phyloP scores from a whole-genome alignment of 2,888 invertebrate genomes.

The Apotomis capreana region DNA sequence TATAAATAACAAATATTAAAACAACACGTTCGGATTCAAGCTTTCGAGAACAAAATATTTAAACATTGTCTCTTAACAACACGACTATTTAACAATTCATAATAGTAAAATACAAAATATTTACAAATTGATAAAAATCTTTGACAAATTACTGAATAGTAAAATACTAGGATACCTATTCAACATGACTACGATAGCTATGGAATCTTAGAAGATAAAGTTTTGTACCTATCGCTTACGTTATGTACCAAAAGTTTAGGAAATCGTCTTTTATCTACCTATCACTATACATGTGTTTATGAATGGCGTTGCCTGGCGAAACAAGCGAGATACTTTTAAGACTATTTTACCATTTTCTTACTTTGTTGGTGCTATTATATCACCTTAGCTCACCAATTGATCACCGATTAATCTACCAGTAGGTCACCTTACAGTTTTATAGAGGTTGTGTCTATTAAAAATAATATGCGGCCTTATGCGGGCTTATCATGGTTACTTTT shows the following conservation, averaged over 20 bases:
- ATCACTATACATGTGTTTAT: constrained; percentile 19
- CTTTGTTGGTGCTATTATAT: not conserved
- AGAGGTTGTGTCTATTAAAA: too few relatives aligned
- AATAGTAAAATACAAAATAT: constrained; percentile 40
- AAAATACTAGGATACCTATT: constrained; percentile 34
- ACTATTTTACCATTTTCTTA: not conserved
- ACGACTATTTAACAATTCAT: constrained; percentile 37
- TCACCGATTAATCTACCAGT: not conserved
- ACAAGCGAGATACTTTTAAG: constrained; percentile 7
- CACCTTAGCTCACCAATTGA: not conserved
- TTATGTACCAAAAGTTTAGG: constrained; percentile 35
- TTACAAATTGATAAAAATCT: constrained; percentile 40
- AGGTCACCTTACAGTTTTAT: too few relatives aligned
- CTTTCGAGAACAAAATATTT: constrained; percentile 17
- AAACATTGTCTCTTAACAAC: constrained; percentile 18
- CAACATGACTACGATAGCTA: constrained; percentile 30
- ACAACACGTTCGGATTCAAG: constrained; percentile 30
- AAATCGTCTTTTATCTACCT: constrained; percentile 19
- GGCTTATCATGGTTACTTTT: too few relatives aligned
- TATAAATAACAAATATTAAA: constrained; percentile 24
- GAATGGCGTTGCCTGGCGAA: constrained; percentile 10
- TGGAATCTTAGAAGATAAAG: constrained; percentile 31
- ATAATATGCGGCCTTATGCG: too few relatives aligned
- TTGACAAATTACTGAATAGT: constrained; percentile 37
- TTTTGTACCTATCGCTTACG: constrained; percentile 37